Evolutionary conservation across 2,797 vertebrate genomes (phyloP).

Genomic region (Iguana delicatissima): DNA sequence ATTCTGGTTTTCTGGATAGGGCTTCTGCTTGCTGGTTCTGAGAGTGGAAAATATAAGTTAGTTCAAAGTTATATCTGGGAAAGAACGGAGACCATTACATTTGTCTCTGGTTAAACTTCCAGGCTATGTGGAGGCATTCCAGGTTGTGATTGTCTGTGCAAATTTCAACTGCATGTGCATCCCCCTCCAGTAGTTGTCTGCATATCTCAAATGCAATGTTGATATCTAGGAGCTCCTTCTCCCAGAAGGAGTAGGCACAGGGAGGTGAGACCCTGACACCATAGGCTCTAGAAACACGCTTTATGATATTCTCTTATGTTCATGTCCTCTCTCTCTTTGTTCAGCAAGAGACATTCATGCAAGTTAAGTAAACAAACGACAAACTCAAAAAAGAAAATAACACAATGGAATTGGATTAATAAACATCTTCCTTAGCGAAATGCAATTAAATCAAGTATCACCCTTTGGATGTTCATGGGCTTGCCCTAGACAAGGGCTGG

Average conservation of each 20-base stretch:
- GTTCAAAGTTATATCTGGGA: no score
- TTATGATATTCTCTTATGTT: background rate
- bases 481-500: background rate
- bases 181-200: background rate
- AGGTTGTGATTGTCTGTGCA: background rate
- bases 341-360: background rate
- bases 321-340: conserved; percentile 6
- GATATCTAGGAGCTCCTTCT: background rate
- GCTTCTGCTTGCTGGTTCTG: background rate
- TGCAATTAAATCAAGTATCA: background rate
- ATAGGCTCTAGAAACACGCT: no score
- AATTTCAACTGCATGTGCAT: background rate
- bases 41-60: background rate
- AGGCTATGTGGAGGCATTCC: background rate
- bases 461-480: background rate
- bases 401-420: background rate
- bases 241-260: background rate
- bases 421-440: background rate
- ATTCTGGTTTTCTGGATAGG: background rate
- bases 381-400: background rate
- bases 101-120: background rate
- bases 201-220: background rate
- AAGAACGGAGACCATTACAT: background rate
- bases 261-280: no score
- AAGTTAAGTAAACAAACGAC: background rate